A percentile compares a stretch with the other conserved stretches of the same genome.
Conservation (phyloP, 2,888 invertebrate genomes). For the Dioctria rufipes region DNA sequence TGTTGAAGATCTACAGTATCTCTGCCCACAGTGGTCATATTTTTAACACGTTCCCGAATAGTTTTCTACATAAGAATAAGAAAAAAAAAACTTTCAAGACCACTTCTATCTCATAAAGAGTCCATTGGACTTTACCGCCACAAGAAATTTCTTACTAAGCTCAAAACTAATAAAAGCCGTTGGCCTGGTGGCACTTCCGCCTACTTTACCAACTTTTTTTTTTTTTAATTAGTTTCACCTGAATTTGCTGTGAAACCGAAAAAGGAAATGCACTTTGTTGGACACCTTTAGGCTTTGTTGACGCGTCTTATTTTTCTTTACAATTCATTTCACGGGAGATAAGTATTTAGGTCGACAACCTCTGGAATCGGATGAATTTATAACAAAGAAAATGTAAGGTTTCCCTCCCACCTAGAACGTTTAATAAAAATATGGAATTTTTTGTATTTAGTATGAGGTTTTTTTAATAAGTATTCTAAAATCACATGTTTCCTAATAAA, state of each 20-base stretch:
- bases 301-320: not conserved
- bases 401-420: not conserved
- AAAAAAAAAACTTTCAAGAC: not conserved
- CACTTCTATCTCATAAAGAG: constrained; percentile 23
- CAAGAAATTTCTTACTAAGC: constrained; percentile 14
- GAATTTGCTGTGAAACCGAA: constrained; percentile 18
- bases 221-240: constrained; percentile 4
- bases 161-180: constrained; percentile 9
- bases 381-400: not conserved
- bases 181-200: constrained; percentile 35
- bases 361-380: not conserved
- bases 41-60: not conserved
- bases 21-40: not conserved
- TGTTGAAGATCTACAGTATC: not conserved
- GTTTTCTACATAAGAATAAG: not conserved
- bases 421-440: no score
- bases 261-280: constrained; percentile 18
- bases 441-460: no score
- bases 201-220: constrained; percentile 3
- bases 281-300: not conserved
- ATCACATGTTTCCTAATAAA: no score
- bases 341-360: constrained; percentile 12
- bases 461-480: no score
- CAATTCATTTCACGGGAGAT: not conserved
- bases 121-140: constrained; percentile 14